Evolutionary conservation across 2,888 invertebrate species (phyloP), one percentile per base, ranked within the genome.

Genomic region (Conus canariensis): DNA sequence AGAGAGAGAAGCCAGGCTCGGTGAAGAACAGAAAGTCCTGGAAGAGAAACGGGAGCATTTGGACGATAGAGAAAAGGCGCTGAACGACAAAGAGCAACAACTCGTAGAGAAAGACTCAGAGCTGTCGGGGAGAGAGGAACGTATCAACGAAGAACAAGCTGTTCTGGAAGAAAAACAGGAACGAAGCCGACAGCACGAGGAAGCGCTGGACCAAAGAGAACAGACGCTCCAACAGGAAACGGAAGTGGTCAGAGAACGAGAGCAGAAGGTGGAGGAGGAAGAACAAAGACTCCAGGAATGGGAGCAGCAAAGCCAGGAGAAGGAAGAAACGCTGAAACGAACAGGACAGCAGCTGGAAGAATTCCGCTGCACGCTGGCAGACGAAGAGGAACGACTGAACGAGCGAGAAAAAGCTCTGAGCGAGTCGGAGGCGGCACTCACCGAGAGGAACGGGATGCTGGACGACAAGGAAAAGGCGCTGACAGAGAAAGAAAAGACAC

Each of bases 261-360:
- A 83, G 58, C 8, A 10, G 82, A 83, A 83, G 82, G 22, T 22
- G 19, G 64, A 67, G 16, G 67, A 86, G 59, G 30, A 86, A 12
- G 60, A 85, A 45, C 85, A 85, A 14, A 85, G 85, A 25, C 85
- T 85, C 1, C 7, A 85, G 16, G 59, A 85, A 58, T 58, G 56
- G 82, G 56, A 83, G 7, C 82, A 83, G 12, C 56, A 8, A 19
- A 83, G 5, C 8, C 58, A 83, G 56, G 82, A 56, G 25, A 85
- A 85, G 60, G 85, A 56, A 58, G 60, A 85, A 8, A 60, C n/a
- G 2, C 85, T 85, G 4, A 60, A n/a, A 60, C 59, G 60, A 25
- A n/a, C n/a, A n/a, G 85, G 60, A 14, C 56, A 85, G 56, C 22
- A 56, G 14, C 85, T 85, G 85, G 25, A 85, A 60, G 85, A 85